Evolutionary conservation across 2,888 invertebrate species (phyloP), one percentile per base, ranked within the genome.

Genomic region (Megamerina dolium): DNA sequence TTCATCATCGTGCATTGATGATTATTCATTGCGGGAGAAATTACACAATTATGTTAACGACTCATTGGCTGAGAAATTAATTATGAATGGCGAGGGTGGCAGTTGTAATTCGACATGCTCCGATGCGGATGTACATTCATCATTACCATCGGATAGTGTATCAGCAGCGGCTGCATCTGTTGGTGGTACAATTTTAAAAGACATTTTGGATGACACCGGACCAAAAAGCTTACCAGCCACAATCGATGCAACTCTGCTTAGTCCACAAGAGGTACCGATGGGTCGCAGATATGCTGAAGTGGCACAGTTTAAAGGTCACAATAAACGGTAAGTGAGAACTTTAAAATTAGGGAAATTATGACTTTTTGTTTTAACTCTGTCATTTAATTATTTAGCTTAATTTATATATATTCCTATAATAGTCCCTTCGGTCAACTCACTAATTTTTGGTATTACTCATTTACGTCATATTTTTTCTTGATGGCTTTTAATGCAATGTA

Each of bases 261-360:
- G 72, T 58, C 72, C 72, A 9, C 68, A 70, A 53, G 72, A 72
- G 54, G 72, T 55, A 49, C 72, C 72, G n/a, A 60, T 72, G 57
- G 72, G 70, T 14, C 56, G 72, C 35, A 65, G 72, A 1, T 72
- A 72, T 50, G 72, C 70, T 40, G 72, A 72, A 53, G 71, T 72
- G 50, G 56, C 68, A 19, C 71, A 72, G 48, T 71, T 70, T 54
- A 72, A 72, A 54, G n/a, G n/a, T n/a, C 54, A 55, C 41, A 49
- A 52, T 26, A 61, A 58, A 47, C 58, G 56, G 70, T 68, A 52
- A 56, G 63, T 60, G 34, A 32, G 32, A 14, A 31, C 32, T 27
- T 35, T 41, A n/a, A n/a, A n/a, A n/a, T 4, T 33, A 16, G n/a
- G n/a, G n/a, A n/a, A n/a, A n/a, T n/a, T n/a, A n/a, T n/a, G n/a